Evolutionary conservation across 2,113 vertebrate genomes (phyloP), one percentile per base, ranked within the genome.

Genomic region (Stercorarius parasiticus): DNA sequence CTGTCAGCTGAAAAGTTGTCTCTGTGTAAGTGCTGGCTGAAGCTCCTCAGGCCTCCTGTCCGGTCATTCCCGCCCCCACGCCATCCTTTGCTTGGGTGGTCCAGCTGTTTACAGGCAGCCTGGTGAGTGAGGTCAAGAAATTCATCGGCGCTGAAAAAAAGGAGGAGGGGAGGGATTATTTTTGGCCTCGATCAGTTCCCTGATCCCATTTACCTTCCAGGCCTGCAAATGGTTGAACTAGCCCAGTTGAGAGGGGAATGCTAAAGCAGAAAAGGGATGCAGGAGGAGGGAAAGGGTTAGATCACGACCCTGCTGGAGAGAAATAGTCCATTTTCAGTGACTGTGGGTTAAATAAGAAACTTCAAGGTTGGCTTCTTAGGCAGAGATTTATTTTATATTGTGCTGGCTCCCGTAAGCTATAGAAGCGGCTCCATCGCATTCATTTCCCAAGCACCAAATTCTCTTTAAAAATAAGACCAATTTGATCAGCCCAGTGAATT

Each of bases 41-140:
- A 82, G 86, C 61, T 87, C 21, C 45, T 69, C 43, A 8, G 56
- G 9, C 52, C 88, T 92, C 80, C 86, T 67, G 91, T 66, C 86
- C 13, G 6, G 70, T 45, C 91, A 49, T 53, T 93, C 66, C 81
- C 11, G 0, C 95, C 78, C 79, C 91, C 95, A 56, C 45, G 2
- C 15, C 85, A 47, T 79, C 81, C 78, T 80, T 94, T 80, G 78
- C 96, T 76, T 96, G 96, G 96, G 96, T 96, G 96, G 93, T 91
- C 96, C 96, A 97, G 96, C 93, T 97, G 96, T 90, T 90, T 90
- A 11, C 95, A 95, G 95, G 73, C 95, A 96, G 78, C 81, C 81
- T 91, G 69, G 38, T 34, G 73, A 64, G 59, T 36, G 65, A 93
- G 86, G 87, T 89, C 81, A 72, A 53, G 70, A 93, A 67, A 91